These are phyloP conservation scores for Scelioninae gen. 2 DNA, from an alignment of 2,888 invertebrate species.

Conservation along the genomic window DNA sequence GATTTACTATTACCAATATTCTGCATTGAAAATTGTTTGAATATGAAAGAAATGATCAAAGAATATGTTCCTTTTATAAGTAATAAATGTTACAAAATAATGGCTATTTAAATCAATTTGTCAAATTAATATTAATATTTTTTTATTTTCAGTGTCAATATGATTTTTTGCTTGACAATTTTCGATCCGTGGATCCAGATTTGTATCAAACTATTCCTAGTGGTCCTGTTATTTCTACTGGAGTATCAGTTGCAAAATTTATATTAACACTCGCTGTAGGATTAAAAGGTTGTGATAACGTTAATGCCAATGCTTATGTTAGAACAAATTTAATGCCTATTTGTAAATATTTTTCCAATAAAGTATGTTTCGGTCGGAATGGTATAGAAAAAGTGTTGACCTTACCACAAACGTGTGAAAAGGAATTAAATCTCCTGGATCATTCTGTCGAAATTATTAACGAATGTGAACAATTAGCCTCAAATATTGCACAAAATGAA, in stretches of 20 bases:
- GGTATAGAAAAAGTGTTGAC: constrained; percentile 67
- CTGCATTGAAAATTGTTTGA: too few relatives aligned
- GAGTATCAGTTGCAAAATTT: constrained; percentile 67
- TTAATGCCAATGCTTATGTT: constrained; percentile 66
- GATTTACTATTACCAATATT: too few relatives aligned
- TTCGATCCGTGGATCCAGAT: constrained; percentile 65
- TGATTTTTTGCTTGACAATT: constrained; percentile 61
- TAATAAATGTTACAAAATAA: too few relatives aligned
- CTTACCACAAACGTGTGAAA: constrained; percentile 66
- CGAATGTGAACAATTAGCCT: constrained; percentile 62
- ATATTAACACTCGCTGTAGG: constrained; percentile 65
- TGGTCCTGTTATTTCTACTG: constrained; percentile 65
- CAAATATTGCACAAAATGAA: constrained; percentile 7
- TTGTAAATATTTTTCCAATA: constrained; percentile 68
- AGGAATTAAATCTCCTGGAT: constrained; percentile 66
- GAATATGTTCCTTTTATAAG: too few relatives aligned
- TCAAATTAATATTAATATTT: too few relatives aligned
- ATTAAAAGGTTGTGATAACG: constrained; percentile 62
- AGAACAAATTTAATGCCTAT: constrained; percentile 67
- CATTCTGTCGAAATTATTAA: constrained; percentile 67
- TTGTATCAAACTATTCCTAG: constrained; percentile 52
- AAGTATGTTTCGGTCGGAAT: constrained; percentile 66
- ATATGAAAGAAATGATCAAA: too few relatives aligned
- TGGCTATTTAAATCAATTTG: too few relatives aligned
- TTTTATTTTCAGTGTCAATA: constrained; percentile 59